Evolutionary conservation across 2,888 invertebrate species (phyloP).

Genomic region (Argyra leucocephala): DNA sequence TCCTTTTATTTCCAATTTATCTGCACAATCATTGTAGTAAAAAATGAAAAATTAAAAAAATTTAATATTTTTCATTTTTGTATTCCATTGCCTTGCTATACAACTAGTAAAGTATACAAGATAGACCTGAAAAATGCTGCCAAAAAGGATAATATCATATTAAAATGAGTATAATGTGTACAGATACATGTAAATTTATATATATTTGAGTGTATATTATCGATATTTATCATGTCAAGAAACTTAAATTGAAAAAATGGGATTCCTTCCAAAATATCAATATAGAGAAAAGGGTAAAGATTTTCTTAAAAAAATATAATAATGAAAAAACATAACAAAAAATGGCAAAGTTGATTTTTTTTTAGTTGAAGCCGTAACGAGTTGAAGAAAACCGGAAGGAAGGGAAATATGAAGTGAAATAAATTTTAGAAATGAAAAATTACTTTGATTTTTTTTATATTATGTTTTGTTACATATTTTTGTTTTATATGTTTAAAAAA

Average conservation of each 20-base stretch:
- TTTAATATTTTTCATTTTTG: not conserved
- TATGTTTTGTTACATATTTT: not conserved
- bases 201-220: not conserved
- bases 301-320: not conserved
- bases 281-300: not conserved
- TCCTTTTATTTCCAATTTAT: conserved; percentile 1
- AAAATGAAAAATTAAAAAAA: not conserved
- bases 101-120: not conserved
- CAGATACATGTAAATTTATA: too few species aligned
- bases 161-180: not conserved
- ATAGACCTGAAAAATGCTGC: not conserved
- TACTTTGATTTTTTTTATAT: not conserved
- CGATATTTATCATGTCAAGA: not conserved
- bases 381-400: not conserved
- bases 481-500: not conserved
- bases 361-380: not conserved
- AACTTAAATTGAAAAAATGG: not conserved
- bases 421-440: not conserved
- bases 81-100: not conserved
- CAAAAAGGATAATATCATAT: not conserved
- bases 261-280: not conserved
- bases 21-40: not conserved
- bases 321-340: not conserved
- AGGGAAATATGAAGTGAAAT: not conserved
- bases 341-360: not conserved